phyloP scores from a whole-genome alignment of 2,888 invertebrate genomes.

The Drosophila engyochracea region DNA sequence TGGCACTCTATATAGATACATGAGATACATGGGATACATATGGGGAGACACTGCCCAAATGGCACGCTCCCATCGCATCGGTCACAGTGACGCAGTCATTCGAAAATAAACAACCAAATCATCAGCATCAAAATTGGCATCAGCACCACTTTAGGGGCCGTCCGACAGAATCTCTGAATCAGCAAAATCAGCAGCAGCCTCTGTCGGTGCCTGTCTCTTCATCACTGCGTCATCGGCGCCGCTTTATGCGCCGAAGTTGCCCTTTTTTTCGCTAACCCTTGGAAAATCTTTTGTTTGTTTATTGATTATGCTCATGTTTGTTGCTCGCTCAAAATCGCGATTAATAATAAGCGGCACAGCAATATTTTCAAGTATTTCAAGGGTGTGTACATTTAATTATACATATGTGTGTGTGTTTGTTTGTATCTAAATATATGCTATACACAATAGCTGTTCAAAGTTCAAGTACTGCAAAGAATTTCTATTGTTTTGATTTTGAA shows the following conservation, averaged over 20 bases:
- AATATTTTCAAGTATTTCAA: slow-evolving; percentile 13
- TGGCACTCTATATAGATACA: not conserved
- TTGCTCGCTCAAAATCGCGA: slow-evolving; percentile 19
- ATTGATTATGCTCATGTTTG: slow-evolving; percentile 51
- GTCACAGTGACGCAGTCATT: slow-evolving; percentile 51
- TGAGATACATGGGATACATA: slow-evolving; percentile 2
- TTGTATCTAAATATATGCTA: not conserved
- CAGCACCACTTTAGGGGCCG: slow-evolving; percentile 37
- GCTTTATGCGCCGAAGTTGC: slow-evolving; percentile 24
- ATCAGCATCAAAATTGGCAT: slow-evolving; percentile 30
- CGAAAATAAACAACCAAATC: slow-evolving; percentile 62
- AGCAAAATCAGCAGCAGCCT: slow-evolving; percentile 36
- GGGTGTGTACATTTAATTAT: not conserved
- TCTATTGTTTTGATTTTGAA: not conserved
- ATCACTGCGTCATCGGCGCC: slow-evolving; percentile 59
- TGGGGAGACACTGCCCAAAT: not conserved
- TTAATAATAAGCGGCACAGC: slow-evolving; percentile 14
- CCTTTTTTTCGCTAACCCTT: slow-evolving; percentile 38
- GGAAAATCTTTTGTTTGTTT: slow-evolving; percentile 42
- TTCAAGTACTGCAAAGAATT: not conserved
- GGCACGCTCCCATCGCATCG: slow-evolving; percentile 16
- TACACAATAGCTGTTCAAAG: not conserved
- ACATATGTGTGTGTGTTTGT: not conserved
- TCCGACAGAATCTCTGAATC: slow-evolving; percentile 58
- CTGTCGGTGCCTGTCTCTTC: not conserved